These are phyloP conservation scores for Mobula hypostoma DNA, from an alignment of 2,113 vertebrate species.

Conservation along the genomic window DNA sequence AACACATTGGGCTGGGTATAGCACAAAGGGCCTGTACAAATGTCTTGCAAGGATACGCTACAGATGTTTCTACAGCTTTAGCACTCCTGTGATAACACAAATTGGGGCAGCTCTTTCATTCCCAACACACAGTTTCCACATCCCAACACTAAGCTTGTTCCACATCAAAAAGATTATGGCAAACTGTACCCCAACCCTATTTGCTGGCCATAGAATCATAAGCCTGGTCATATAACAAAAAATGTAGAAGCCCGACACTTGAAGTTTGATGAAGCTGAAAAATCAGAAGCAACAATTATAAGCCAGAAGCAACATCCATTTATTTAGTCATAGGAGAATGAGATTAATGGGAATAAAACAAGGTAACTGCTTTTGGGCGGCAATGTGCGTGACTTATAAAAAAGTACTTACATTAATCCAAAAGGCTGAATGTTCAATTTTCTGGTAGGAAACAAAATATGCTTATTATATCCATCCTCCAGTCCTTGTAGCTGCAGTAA, in stretches of 20 bases:
- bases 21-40: too few species aligned
- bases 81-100: background rate
- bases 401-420: slow-evolving; percentile 77
- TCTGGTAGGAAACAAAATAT: slow-evolving; percentile 59
- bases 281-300: too few species aligned
- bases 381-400: background rate
- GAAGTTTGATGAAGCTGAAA: background rate
- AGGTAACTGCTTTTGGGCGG: background rate
- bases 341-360: background rate
- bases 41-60: too few species aligned
- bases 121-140: too few species aligned
- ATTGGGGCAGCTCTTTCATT: background rate
- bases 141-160: too few species aligned
- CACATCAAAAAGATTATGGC: too few species aligned
- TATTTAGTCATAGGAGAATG: background rate
- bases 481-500: slow-evolving; percentile 86
- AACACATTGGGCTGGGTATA: too few species aligned
- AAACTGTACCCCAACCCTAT: background rate
- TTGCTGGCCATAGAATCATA: background rate
- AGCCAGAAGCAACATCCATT: background rate
- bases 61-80: too few species aligned
- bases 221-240: background rate
- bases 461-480: slow-evolving; percentile 76
- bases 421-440: slow-evolving; percentile 68
- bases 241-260: background rate